Evolutionary conservation across 1,140 invertebrate genomes (phyloP), one percentile per base, ranked within the genome.

Genomic region (Nymphalis io): DNA sequence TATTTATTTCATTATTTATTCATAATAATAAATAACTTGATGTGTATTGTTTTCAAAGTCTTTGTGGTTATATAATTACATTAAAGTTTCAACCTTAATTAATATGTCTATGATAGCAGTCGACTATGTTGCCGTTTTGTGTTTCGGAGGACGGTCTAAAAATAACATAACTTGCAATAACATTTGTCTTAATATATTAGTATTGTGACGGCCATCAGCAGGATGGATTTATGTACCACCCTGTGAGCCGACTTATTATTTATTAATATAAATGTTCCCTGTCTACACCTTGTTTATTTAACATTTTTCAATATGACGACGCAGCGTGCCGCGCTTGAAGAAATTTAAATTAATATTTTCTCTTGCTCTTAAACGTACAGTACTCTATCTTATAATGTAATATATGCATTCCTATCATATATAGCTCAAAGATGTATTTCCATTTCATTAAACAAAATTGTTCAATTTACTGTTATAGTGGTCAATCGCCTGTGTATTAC

Each of bases 131-230:
- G 73, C 74, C 61, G 73, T 81, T 81, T 76, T 66, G 67, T 79
- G 77, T 74, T 60, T 73, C 70, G 68, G 78, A 81, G 79, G 78
- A 79, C 76, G 70, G 79, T 76, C 84, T 80, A 82, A 88, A 90
- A 90, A 88, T 88, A 86, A 88, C 86, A 87, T 81, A 80, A 86
- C 85, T 90, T 87, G 86, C 88, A 85, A 88, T 87, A 90, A 90
- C 83, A 88, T 88, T 89, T 87, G 85, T 88, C 81, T 85, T 85
- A 88, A 87, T 87, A 88, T 87, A 86, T 86, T 84, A 87, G 79
- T 85, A 87, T 87, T 86, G 85, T 87, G 87, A 85, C 84, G 83
- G 78, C 79, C 76, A 73, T 61, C 78, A 66, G 58, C 62, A 16
- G 61, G 64, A 79, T 74, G 79, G 82, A 86, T 83, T 85, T 87